phyloP scores from a whole-genome alignment of 2,113 vertebrate species.

The Pampusana beccarii region DNA sequence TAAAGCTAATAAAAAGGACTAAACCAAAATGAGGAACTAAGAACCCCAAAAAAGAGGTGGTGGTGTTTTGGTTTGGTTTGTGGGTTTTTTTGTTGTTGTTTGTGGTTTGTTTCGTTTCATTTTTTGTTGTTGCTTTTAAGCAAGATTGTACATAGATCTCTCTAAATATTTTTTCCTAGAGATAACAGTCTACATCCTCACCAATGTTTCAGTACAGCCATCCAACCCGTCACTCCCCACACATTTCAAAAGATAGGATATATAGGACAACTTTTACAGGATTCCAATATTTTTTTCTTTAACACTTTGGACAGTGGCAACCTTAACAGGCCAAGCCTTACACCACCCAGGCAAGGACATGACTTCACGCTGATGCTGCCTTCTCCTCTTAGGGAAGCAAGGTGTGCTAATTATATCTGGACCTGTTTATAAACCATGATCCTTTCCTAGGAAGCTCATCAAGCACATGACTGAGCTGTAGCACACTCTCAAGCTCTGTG shows the following conservation, averaged over 20 bases:
- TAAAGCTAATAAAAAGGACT: neutral
- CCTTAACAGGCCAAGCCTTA: neutral
- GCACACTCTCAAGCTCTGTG: neutral
- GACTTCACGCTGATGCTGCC: neutral
- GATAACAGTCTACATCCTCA: neutral
- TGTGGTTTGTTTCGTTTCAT: too few species aligned
- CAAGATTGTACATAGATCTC: neutral
- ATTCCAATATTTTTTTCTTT: neutral
- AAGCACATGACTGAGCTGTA: neutral
- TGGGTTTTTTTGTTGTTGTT: too few species aligned
- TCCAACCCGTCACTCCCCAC: neutral
- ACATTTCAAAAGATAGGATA: neutral
- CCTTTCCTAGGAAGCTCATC: neutral
- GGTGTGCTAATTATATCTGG: neutral
- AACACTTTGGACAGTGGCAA: neutral
- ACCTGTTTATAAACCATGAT: neutral
- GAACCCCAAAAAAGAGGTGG: rapidly evolving
- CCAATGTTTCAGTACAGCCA: rapidly evolving
- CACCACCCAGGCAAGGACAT: rapidly evolving
- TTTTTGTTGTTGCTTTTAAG: neutral
- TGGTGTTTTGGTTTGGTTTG: too few species aligned
- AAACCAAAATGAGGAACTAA: neutral
- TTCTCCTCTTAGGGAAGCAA: neutral
- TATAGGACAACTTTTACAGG: neutral
- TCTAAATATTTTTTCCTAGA: too few species aligned